A percentile compares a stretch with the other conserved stretches of the same genome.
These are phyloP conservation scores for Aphis gossypii DNA, from an alignment of 1,140 invertebrate species.

Conservation along the genomic window DNA sequence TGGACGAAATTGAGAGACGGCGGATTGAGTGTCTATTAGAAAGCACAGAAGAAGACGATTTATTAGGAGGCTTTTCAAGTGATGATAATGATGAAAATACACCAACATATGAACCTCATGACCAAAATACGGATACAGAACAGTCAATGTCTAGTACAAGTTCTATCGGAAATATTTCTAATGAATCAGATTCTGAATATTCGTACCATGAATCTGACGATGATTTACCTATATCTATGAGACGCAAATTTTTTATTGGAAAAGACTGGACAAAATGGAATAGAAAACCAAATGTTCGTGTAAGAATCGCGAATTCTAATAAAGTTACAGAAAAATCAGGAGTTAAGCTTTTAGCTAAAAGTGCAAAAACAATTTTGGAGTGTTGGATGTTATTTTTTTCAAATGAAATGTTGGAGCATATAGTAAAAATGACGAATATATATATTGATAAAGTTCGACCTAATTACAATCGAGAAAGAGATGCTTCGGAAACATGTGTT, in stretches of 20 bases:
- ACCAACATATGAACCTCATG: neutral
- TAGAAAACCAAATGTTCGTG: neutral
- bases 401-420: too few relatives aligned
- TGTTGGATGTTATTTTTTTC: too few relatives aligned
- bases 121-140: constrained; percentile 37
- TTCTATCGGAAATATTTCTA: constrained; percentile 29
- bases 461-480: too few relatives aligned
- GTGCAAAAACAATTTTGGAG: too few relatives aligned
- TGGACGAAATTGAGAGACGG: neutral
- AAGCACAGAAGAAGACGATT: neutral
- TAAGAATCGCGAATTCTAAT: neutral
- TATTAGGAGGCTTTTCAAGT: neutral
- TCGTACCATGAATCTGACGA: neutral
- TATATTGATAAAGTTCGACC: too few relatives aligned
- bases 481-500: too few relatives aligned
- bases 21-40: neutral
- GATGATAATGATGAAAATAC: neutral
- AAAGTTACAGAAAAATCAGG: neutral
- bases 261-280: neutral
- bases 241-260: neutral
- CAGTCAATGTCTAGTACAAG: neutral
- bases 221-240: constrained; percentile 27
- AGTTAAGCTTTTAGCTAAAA: too few relatives aligned
- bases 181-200: neutral
- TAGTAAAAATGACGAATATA: too few relatives aligned